Base-by-base conservation (phyloP, 2,888 invertebrate genomes). In the Margaritifera margaritifera region DNA sequence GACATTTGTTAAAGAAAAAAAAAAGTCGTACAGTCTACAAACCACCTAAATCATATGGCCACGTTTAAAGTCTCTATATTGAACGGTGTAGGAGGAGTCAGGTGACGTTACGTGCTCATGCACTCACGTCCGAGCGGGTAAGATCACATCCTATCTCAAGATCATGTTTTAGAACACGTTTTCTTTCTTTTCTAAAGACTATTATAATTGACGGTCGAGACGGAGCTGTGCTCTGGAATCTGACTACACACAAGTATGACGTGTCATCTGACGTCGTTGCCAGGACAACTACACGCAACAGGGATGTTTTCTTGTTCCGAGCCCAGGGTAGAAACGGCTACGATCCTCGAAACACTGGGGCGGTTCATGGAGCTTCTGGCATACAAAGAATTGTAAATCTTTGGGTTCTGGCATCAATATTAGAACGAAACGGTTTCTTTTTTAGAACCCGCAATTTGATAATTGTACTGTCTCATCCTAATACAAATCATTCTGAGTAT, bases 271-370 rank as follows among this genome's bases (percentile, higher is more conserved):
- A 84, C 72, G 77, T 88, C 5, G 83, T 84, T 5, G 74, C 81
- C 6, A 73, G 77, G 66, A 85, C 87, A 31, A 66, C 58, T 6
- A 71, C 80, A 22, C 65, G 73, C 6, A 70, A 84, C 65, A 62
- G 81, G 27, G 87, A 87, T 63, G 72, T 81, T n/a, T 88, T 87
- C 65, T 62, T 88, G 11, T 84, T 86, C 69, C 74, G 82, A 53
- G 72, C 83, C 8, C 79, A 78, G 55, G 85, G 86, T 3, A 59
- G 81, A 27, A 74, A 74, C 52, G 82, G 82, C 27, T 52, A 67
- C 15, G 80, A 80, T 58, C 54, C 68, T 5, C 68, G 51, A 54
- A 74, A 75, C 31, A 62, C 69, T 1, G 80, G 80, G 4, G 82
- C 80, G 8, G 78, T 80, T 19, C 80, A 80, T 27, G 80, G 82